Conservation (phyloP, 2,113 vertebrate genomes). For the Asarcornis scutulata region DNA sequence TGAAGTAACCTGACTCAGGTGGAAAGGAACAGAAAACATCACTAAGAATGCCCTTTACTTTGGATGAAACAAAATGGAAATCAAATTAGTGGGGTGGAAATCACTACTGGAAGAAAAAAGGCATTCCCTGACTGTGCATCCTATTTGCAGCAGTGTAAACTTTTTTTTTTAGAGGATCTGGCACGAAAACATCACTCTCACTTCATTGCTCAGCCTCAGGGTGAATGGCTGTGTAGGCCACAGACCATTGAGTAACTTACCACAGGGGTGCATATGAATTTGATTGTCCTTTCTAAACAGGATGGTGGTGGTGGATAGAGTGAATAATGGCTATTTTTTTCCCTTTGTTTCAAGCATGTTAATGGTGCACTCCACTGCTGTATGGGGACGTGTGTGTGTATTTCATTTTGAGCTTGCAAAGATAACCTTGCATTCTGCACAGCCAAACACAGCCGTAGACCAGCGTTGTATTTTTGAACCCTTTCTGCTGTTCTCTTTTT, state of each 20-base stretch:
- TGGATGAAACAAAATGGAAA: background rate
- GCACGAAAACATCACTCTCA: background rate
- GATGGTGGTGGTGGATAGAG: background rate
- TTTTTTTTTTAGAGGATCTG: background rate
- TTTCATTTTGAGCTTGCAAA: constrained; percentile 17
- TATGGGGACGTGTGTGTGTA: background rate
- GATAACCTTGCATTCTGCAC: background rate
- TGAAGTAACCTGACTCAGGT: background rate
- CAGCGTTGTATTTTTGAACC: background rate
- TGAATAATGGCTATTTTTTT: background rate
- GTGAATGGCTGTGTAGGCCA: background rate
- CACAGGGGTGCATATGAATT: background rate
- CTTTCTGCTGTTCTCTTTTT: background rate
- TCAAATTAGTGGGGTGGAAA: background rate
- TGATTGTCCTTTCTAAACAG: background rate
- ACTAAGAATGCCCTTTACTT: background rate
- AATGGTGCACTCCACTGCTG: background rate
- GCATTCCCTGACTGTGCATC: background rate
- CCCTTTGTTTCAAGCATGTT: constrained; percentile 34
- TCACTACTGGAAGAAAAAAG: background rate
- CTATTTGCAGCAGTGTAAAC: background rate
- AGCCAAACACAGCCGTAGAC: background rate
- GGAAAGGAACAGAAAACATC: background rate
- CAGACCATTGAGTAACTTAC: background rate
- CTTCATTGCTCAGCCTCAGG: background rate